Evolutionary conservation across 2,888 invertebrate species (phyloP), one percentile per base, ranked within the genome.

Genomic region (Drosophila eohydei): DNA sequence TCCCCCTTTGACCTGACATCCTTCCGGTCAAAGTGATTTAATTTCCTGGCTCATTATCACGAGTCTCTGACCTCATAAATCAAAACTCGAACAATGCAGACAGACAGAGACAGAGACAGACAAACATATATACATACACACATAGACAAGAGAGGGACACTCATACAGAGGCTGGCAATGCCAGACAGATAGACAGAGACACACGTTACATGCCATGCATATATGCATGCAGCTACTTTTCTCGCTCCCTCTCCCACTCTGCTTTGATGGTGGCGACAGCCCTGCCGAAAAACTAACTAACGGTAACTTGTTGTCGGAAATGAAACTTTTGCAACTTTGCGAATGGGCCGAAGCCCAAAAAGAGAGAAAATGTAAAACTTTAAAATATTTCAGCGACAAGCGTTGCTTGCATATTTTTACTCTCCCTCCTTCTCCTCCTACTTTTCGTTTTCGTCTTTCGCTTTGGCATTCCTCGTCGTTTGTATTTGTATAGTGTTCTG

Each of bases 11-110:
- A 89, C 89, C 90, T 84, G 88, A 83, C 89, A 89, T 89, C 85
- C 82, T 88, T 91, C 90, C 91, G 90, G 89, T 90, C 76, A 91
- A 89, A 88, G 86, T 91, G 89, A 91, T 91, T 91, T 90, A 89
- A 90, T 90, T 88, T 90, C 83, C 83, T 82, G 86, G 85, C 83
- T 90, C 88, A 90, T 91, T 88, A 91, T 88, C 87, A 85, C 89
- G 88, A 88, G 82, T 88, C 86, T 90, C 90, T 90, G 88, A 86
- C 86, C 89, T 73, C 88, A 88, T 88, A 88, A 88, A 88, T 88
- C 90, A 90, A 78, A 89, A 88, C 80, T 79, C 74, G 71, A 83
- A 83, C 78, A 81, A 83, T 81, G 77, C 73, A 76, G 74, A 71
- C 74, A 65, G 58, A 76, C 61, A 63, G 62, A 61, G 64, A 41